Percentiles rank a stretch among this genome's conserved stretches.
phyloP scores from a whole-genome alignment of 2,113 vertebrate genomes.

The Nestor notabilis region DNA sequence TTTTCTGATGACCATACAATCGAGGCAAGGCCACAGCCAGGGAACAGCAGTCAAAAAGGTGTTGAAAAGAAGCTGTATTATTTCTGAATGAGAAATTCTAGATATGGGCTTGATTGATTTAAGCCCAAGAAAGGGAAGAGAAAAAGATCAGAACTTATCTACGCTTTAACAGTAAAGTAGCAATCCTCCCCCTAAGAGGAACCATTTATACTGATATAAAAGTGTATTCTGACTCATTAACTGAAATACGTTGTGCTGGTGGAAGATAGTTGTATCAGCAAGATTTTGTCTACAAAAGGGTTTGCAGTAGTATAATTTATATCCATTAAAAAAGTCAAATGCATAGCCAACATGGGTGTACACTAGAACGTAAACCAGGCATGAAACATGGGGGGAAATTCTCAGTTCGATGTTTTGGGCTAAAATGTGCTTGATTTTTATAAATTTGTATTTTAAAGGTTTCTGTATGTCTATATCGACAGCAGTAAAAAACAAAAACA shows the following conservation, averaged over 20 bases:
- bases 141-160: slow-evolving; percentile 38
- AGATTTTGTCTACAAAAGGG: slow-evolving; percentile 35
- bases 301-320: background rate
- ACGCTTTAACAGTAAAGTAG: slow-evolving; percentile 14
- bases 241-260: slow-evolving; percentile 33
- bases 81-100: slow-evolving; percentile 16
- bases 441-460: background rate
- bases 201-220: slow-evolving; percentile 48
- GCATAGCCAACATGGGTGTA: fast-evolving
- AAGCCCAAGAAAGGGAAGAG: background rate
- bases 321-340: background rate
- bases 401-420: background rate
- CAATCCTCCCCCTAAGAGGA: slow-evolving; percentile 7
- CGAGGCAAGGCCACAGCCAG: background rate
- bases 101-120: background rate
- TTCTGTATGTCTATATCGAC: background rate
- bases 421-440: background rate
- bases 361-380: background rate
- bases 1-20: background rate
- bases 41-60: background rate
- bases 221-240: slow-evolving; percentile 58
- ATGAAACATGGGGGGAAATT: background rate
- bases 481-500: background rate
- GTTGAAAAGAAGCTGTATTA: slow-evolving; percentile 3
- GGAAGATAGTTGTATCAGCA: slow-evolving; percentile 29